Base-by-base conservation (phyloP, 2,797 vertebrate genomes). In the Anniella stebbinsi region DNA sequence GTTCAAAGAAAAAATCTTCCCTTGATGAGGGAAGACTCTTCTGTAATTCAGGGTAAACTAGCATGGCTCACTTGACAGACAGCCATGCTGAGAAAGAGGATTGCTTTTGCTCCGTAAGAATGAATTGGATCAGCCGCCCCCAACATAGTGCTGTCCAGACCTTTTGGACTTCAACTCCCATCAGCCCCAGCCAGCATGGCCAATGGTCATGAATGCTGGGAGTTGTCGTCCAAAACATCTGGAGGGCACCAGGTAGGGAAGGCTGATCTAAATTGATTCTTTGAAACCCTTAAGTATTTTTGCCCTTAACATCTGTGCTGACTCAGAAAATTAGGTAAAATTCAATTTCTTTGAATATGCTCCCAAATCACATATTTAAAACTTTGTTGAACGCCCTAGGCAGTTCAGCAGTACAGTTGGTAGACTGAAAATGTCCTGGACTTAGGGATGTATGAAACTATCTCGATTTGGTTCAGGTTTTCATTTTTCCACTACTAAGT, bases 31-130 rank as follows among this genome's bases (percentile, higher is more conserved):
- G 75, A 77, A 48, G 12, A 10, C 41, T 77, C 33, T 85, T 57
- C n/a, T 73, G 48, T 72, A 48, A 36, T 73, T 85, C 25, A 85
- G 69, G n/a, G 41, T 85, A 85, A 85, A 85, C 36, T 11, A 38
- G 51, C 48, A 36, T 51, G 72, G 67, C 48, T 57, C 21, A 36
- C 69, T 72, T 30, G 33, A 48, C 54, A 38, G 48, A 73, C n/a
- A 85, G 69, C 23, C 8, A 25, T 17, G n/a, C n/a, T 36, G 69
- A 13, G 48, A 72, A n/a, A 25, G 18, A 72, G 41, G 15, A 3
- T 72, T 85, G n/a, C n/a, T 73, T 67, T 72, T 54, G n/a, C 48
- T 38, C 48, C 36, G n/a, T 38, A 51, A 85, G 33, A 85, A 17
- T 84, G 30, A 12, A 51, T 12, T 23, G 51, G 9, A 48, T 48